Conservation (phyloP, 2,113 vertebrate genomes). For the Chunga burmeisteri region DNA sequence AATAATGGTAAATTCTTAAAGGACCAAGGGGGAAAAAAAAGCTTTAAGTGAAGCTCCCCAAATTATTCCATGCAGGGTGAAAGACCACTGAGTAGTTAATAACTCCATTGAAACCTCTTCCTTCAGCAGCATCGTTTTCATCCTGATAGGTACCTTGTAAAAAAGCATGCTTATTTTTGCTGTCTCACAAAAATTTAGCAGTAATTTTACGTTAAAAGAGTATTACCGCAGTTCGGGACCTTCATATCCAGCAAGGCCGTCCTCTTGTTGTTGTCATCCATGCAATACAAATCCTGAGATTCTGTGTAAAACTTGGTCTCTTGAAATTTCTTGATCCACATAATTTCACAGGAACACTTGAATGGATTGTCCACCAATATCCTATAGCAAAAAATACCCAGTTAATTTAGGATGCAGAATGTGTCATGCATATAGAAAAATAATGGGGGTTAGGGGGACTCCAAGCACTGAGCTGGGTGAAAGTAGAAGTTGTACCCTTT, state of each 20-base stretch:
- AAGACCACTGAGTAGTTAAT: neutral
- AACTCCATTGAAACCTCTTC: neutral
- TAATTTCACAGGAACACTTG: conserved; percentile 93
- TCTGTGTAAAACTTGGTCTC: conserved; percentile 82
- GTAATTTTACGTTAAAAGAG: conserved; percentile 24
- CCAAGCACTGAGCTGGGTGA: neutral
- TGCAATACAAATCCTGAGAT: conserved; percentile 86
- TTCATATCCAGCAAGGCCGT: conserved; percentile 82
- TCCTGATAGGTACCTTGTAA: neutral
- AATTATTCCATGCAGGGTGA: neutral
- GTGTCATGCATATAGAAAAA: neutral
- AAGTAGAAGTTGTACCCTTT: neutral
- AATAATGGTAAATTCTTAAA: neutral
- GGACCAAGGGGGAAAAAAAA: neutral
- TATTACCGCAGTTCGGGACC: conserved; percentile 90
- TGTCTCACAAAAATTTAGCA: neutral
- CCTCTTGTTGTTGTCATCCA: conserved; percentile 84
- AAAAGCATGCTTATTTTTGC: neutral
- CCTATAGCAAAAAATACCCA: conserved; percentile 60
- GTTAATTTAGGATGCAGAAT: neutral
- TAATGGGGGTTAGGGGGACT: fast-evolving
- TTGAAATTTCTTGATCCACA: conserved; percentile 94
- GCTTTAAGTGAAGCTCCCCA: neutral
- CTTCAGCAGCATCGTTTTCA: neutral
- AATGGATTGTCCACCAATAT: conserved; percentile 90